Evolutionary conservation across 2,113 vertebrate species (phyloP).

Genomic region (Silurus asotus): DNA sequence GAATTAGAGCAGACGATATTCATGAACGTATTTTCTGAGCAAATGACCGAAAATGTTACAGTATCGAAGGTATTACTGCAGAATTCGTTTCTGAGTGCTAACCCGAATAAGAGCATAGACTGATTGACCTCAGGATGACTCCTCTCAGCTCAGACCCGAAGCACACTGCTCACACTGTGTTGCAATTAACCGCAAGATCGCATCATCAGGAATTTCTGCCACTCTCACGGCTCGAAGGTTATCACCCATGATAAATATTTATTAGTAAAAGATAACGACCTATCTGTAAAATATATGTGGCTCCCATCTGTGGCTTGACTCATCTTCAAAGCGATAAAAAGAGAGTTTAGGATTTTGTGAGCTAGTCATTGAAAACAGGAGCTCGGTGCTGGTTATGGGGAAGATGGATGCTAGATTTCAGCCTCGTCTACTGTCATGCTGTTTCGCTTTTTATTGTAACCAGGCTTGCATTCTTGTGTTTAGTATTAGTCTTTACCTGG

Average conservation of each 20-base stretch:
- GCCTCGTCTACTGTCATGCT: neutral
- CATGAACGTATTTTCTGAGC: neutral
- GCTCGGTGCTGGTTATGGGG: neutral
- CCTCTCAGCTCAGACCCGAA: conserved; percentile 20
- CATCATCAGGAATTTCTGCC: conserved; percentile 31
- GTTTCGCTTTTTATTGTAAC: conserved; percentile 2
- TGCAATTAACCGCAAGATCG: conserved; percentile 41
- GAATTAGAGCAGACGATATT: neutral
- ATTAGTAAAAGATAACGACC: conserved; percentile 31
- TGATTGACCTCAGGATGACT: conserved; percentile 38
- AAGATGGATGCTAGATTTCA: neutral
- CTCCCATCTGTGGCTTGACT: conserved; percentile 12
- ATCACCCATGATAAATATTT: conserved; percentile 14
- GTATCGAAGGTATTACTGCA: neutral
- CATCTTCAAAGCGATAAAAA: conserved; percentile 11
- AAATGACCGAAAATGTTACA: neutral
- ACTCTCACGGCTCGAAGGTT: conserved; percentile 19
- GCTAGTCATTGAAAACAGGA: conserved; percentile 28
- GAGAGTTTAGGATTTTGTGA: neutral
- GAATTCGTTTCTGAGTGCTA: neutral
- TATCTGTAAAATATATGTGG: conserved; percentile 25
- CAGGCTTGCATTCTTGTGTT: conserved; percentile 23
- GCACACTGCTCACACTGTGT: conserved; percentile 37
- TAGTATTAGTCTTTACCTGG: neutral
- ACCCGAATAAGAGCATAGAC: neutral